phyloP scores from a whole-genome alignment of 1,140 invertebrate species.

The Drosophila biarmipes region DNA sequence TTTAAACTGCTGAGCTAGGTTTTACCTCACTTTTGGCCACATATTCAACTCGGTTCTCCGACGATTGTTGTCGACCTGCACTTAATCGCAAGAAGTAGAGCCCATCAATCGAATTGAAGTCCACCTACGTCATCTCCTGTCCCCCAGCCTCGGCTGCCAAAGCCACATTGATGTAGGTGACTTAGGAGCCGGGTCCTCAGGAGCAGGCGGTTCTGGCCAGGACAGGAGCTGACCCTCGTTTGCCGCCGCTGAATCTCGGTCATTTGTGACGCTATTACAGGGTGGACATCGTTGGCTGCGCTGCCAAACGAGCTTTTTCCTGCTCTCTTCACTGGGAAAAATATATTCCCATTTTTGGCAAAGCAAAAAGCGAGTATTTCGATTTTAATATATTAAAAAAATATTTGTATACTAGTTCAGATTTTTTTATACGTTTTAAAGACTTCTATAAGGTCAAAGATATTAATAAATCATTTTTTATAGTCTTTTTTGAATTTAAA shows the following conservation, averaged over 20 bases:
- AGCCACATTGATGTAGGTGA: slow-evolving; percentile 44
- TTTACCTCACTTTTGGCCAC: slow-evolving; percentile 6
- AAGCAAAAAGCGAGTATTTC: too few relatives aligned
- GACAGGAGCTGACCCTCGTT: slow-evolving; percentile 49
- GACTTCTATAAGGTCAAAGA: too few relatives aligned
- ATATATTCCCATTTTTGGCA: background rate
- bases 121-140: slow-evolving; percentile 28
- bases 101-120: slow-evolving; percentile 80
- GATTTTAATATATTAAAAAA: too few relatives aligned
- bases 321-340: slow-evolving; percentile 1
- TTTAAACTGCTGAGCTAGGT: slow-evolving; percentile 11
- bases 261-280: slow-evolving; percentile 76
- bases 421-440: too few relatives aligned
- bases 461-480: too few relatives aligned
- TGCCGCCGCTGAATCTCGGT: slow-evolving; percentile 64
- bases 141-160: background rate
- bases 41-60: slow-evolving; percentile 3
- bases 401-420: too few relatives aligned
- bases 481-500: too few relatives aligned
- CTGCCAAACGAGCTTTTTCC: slow-evolving; percentile 3
- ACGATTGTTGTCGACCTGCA: slow-evolving; percentile 28
- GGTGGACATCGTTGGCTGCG: slow-evolving; percentile 18
- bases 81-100: slow-evolving; percentile 59
- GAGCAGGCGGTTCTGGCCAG: slow-evolving; percentile 30
- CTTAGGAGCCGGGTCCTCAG: background rate